Conservation (phyloP, 2,113 vertebrate genomes). For the Vanacampus margaritifer region DNA sequence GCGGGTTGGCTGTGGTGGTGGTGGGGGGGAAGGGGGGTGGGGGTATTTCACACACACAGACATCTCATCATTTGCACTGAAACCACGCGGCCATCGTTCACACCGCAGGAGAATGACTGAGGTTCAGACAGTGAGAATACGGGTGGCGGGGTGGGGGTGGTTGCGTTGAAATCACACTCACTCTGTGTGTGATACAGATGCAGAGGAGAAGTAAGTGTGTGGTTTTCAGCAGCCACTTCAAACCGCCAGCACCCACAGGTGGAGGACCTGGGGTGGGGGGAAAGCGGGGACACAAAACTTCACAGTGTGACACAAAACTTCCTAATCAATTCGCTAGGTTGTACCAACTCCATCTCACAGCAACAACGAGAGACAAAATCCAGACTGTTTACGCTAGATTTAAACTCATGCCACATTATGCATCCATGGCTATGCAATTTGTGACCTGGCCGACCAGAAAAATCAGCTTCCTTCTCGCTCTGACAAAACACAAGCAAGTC, state of each 20-base stretch:
- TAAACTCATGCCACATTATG: constrained; percentile 21
- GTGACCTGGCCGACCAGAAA: constrained; percentile 18
- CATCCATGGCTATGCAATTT: constrained; percentile 19
- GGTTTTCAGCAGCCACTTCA: constrained; percentile 35
- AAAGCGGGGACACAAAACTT: neutral
- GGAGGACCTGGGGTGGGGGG: neutral
- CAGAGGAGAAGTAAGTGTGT: neutral
- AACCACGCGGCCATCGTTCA: constrained; percentile 48
- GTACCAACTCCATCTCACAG: neutral
- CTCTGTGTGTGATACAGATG: constrained; percentile 21
- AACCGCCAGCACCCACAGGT: constrained; percentile 38
- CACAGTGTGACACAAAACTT: neutral
- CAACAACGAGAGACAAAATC: neutral
- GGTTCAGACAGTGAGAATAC: constrained; percentile 40
- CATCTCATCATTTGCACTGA: constrained; percentile 51
- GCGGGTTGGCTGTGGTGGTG: constrained; percentile 38
- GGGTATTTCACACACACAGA: constrained; percentile 37
- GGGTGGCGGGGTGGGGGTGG: neutral
- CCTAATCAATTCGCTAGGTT: constrained; percentile 8
- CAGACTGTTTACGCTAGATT: constrained; percentile 10
- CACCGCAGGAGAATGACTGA: constrained; percentile 42
- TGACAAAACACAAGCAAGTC: neutral
- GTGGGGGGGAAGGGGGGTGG: constrained; percentile 53
- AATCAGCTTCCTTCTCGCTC: constrained; percentile 19
- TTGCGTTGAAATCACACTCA: constrained; percentile 23